Evolutionary conservation across 2,797 vertebrate genomes (phyloP).

Genomic region (Platalea minor): DNA sequence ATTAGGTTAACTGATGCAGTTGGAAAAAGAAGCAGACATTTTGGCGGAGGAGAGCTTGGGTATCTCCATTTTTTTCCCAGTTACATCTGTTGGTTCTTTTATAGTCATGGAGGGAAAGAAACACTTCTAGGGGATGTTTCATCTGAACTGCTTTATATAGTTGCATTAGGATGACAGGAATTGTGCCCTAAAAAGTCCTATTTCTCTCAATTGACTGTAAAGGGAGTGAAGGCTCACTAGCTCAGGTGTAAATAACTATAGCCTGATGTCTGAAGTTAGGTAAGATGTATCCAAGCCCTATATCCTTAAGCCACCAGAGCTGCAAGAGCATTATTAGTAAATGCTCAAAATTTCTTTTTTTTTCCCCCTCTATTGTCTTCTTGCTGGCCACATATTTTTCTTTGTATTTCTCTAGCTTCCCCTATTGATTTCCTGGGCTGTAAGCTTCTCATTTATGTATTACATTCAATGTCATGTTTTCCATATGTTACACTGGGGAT

Average conservation of each 20-base stretch:
- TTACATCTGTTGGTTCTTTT: not conserved
- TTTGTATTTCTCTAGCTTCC: not conserved
- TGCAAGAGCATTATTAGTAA: not conserved
- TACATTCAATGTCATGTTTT: not conserved
- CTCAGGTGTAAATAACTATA: not conserved
- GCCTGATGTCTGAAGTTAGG: not conserved
- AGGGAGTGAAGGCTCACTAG: not conserved
- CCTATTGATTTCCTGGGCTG: not conserved
- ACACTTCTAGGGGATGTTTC: not conserved
- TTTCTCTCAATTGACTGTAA: not conserved
- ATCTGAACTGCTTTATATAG: not conserved
- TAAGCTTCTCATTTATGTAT: not conserved
- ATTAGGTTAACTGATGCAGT: not conserved
- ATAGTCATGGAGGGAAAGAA: not conserved
- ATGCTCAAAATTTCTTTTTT: not conserved
- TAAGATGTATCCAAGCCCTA: not conserved
- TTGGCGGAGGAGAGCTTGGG: not conserved
- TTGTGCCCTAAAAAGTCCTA: not conserved
- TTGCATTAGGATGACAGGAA: not conserved
- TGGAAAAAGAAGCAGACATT: not conserved
- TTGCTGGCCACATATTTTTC: not conserved
- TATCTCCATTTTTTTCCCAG: not conserved
- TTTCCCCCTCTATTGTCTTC: not conserved
- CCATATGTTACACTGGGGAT: not conserved
- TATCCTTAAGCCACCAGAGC: not conserved